Base-by-base conservation (phyloP, 2,113 vertebrate genomes). In the Nerophis ophidion region DNA sequence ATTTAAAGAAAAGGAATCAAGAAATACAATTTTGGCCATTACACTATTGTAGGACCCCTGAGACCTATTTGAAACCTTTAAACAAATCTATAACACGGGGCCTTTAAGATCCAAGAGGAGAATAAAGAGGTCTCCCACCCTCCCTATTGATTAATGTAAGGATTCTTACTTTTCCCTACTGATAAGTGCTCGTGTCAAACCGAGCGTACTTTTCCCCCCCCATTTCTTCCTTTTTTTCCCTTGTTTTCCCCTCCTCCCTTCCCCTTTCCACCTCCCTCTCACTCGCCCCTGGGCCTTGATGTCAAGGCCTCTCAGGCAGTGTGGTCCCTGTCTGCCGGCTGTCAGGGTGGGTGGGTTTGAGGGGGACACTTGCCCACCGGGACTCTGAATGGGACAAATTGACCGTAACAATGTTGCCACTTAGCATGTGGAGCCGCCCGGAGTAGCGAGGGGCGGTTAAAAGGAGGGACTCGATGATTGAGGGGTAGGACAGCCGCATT, bases 371-470 rank as follows among this genome's bases (percentile, higher is more conserved):
- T 84, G 83, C 85, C 87, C 85, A 89, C 88, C 84, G 86, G 84
- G 87, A 82, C 81, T 60, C 75, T 89, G 89, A 90, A 91, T 88
- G 81, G 88, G 83, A 87, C 86, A 89, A 90, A 90, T 91, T 88
- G 89, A 88, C 86, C 88, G 77, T 83, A 87, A 90, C 86, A 84
- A 83, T 89, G 88, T 90, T 81, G 84, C 88, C 89, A 89, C 87
- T 90, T 89, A 88, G 87, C 82, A 85, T 87, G 83, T 86, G 80
- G 79, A 76, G 81, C 74, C 63, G 48, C 26, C 26, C 4, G 40
- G 40, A 44, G 73, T 80, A 79, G 79, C 86, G 85, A 85, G 84
- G 76, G 79, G 84, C 81, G 84, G 85, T 83, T 77, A 83, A 82
- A 80, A 76, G 80, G 76, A 76, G 74, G 73, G 73, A 42, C 64